phyloP scores from a whole-genome alignment of 2,797 vertebrate genomes.

The Orestias chungarensis region DNA sequence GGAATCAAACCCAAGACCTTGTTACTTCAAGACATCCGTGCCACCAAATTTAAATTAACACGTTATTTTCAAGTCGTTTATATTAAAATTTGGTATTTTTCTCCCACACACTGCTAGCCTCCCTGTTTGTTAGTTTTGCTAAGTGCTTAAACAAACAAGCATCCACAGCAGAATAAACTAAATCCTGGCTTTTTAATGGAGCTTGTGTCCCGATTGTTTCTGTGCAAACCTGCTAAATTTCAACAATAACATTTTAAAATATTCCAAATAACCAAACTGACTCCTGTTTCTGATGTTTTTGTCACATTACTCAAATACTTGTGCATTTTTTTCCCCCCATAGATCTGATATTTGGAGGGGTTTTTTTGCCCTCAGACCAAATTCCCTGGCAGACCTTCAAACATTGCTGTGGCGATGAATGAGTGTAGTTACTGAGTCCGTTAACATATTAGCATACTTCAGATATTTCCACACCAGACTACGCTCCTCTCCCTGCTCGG shows the following conservation, averaged over 20 bases:
- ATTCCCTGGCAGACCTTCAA: neutral
- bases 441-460: neutral
- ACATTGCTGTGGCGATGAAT: neutral
- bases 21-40: no score
- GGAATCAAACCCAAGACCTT: no score
- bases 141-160: no score
- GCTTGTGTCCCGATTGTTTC: neutral
- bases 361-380: no score
- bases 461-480: neutral
- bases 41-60: no score
- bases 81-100: no score
- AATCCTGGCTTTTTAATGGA: neutral
- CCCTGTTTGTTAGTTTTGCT: no score
- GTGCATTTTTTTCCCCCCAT: neutral
- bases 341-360: neutral
- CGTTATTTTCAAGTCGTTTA: no score
- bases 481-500: neutral
- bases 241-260: neutral
- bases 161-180: neutral
- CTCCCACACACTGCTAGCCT: no score
- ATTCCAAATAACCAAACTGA: neutral
- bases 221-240: neutral
- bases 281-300: no score
- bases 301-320: neutral
- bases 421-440: neutral